Evolutionary conservation across 2,113 vertebrate genomes (phyloP), one percentile per base, ranked within the genome.

Genomic region (Corythoichthys intestinalis): DNA sequence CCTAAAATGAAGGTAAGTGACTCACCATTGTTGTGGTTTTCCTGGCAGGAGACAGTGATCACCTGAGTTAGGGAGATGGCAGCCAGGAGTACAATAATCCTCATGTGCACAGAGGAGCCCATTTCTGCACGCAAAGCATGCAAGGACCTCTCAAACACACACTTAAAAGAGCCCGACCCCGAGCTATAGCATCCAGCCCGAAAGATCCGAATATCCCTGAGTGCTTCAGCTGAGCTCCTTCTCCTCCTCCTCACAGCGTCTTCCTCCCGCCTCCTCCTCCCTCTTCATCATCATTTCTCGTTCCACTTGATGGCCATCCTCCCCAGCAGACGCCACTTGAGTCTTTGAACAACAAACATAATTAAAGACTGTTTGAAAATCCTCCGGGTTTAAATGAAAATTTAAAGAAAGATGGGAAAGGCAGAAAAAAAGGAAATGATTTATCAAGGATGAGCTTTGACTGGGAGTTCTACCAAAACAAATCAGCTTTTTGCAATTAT

Each of bases 21-120:
- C 91, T 91, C 82, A 92, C 91, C 90, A 7, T 62, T 84, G 58
- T 81, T 82, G 44, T 56, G 20, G 4, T 86, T 77, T 67, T 89
- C 85, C 69, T 91, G 90, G 76, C 86, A 84, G 66, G 54, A 81
- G 60, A 90, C 88, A 0, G 80, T 61, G 1, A 87, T 80, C 75
- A 91, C 86, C 86, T 85, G 91, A 63, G 80, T 76, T 76, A 85
- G 73, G 76, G 81, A 70, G 59, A 91, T 8, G 63, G 76, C 73
- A 53, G 76, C 74, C 76, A 91, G 82, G 73, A 86, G 87, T 39
- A 88, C 1, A 5, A 74, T 83, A 82, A 85, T 90, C 90, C 90
- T 75, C 66, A 68, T 77, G 66, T 49, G 65, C 44, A 75, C 17
- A 2, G 66, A 76, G 69, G 69, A 67, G 47, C 74, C 83, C 91